phyloP scores from a whole-genome alignment of 2,888 invertebrate species.

The Cenopis cana region DNA sequence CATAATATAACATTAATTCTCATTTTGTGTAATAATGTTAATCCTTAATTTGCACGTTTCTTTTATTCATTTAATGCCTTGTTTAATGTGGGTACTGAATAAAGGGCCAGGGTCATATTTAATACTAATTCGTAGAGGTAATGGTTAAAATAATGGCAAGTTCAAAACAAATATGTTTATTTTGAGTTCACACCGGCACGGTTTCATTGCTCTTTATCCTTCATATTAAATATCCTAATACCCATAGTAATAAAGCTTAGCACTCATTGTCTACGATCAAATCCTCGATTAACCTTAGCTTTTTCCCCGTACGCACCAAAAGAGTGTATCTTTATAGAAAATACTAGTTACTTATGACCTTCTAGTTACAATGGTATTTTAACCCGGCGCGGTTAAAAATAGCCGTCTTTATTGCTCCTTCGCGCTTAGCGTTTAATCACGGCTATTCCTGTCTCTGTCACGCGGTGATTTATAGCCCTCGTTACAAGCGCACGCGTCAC shows the following conservation, averaged over 20 bases:
- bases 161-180: too few relatives aligned
- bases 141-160: too few relatives aligned
- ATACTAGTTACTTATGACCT: not conserved
- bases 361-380: not conserved
- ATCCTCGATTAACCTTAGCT: slow-evolving; percentile 3
- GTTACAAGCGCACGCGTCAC: slow-evolving; percentile 54
- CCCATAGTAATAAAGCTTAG: not conserved
- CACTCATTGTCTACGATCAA: not conserved
- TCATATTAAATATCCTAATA: not conserved
- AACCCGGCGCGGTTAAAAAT: slow-evolving; percentile 31
- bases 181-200: too few relatives aligned
- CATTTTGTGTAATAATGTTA: too few relatives aligned
- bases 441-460: slow-evolving; percentile 67
- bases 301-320: not conserved
- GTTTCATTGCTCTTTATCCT: not conserved
- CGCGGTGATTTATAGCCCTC: slow-evolving; percentile 70
- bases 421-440: slow-evolving; percentile 62
- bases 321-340: not conserved
- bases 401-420: slow-evolving; percentile 30
- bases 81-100: too few relatives aligned
- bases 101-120: too few relatives aligned
- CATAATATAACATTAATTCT: too few relatives aligned
- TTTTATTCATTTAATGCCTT: too few relatives aligned
- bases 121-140: too few relatives aligned
- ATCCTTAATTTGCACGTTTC: too few relatives aligned